Conservation (phyloP, 1,140 invertebrate species). For the Megathymus violae region DNA sequence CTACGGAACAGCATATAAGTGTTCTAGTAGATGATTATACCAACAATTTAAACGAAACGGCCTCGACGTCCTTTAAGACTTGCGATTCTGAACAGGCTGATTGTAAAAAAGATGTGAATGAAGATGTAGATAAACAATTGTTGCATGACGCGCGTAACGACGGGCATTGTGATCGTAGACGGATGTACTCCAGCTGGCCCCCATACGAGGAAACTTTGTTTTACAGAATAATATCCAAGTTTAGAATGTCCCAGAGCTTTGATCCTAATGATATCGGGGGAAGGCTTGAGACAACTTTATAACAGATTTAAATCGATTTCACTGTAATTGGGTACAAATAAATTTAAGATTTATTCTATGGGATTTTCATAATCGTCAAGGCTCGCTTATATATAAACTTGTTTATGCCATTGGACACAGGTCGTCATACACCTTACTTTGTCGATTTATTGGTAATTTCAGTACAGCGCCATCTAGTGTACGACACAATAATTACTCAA, state of each 20-base stretch:
- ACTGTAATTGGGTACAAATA: too few species aligned
- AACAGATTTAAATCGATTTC: constrained; percentile 1
- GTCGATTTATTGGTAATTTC: too few species aligned
- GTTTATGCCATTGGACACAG: too few species aligned
- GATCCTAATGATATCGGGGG: constrained; percentile 53
- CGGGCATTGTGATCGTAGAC: constrained; percentile 6
- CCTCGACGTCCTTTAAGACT: constrained; percentile 45
- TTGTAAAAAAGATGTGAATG: constrained; percentile 20
- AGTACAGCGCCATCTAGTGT: too few species aligned
- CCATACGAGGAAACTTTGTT: constrained; percentile 80
- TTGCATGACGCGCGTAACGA: constrained; percentile 51
- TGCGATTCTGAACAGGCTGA: constrained; percentile 46
- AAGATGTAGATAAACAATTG: constrained; percentile 40
- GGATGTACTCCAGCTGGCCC: constrained; percentile 67
- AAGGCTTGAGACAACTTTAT: constrained; percentile 41
- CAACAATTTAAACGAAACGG: constrained; percentile 29
- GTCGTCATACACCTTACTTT: too few species aligned
- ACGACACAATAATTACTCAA: too few species aligned
- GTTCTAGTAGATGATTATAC: constrained; percentile 38
- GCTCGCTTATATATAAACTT: too few species aligned
- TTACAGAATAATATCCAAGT: constrained; percentile 75
- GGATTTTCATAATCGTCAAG: too few species aligned
- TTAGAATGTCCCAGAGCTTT: constrained; percentile 78
- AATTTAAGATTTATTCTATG: too few species aligned
- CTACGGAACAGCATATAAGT: constrained; percentile 11